A percentile compares a stretch with the other conserved stretches of the same genome.
Evolutionary conservation across 2,113 vertebrate genomes (phyloP).

Genomic region (Datnioides undecimradiatus): DNA sequence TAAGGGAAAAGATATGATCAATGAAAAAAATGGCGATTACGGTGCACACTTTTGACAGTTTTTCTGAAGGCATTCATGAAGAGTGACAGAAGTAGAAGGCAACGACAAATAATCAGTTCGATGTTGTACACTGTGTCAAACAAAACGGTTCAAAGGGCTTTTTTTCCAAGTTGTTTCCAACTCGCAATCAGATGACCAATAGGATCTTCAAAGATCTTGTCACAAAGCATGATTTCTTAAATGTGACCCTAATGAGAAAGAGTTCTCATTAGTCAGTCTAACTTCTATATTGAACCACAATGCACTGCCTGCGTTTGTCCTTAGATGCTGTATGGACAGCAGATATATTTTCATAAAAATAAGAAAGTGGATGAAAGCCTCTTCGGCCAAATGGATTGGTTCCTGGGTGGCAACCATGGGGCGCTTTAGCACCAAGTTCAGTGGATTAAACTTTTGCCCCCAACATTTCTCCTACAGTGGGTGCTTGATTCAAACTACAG

Average conservation of each 20-base stretch:
- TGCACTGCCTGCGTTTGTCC: too few relatives aligned
- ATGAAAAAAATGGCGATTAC: too few relatives aligned
- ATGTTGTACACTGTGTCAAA: background rate
- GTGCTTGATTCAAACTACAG: background rate
- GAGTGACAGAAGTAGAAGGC: background rate
- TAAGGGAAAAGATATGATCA: too few relatives aligned
- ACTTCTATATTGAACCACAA: background rate
- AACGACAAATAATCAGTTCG: background rate
- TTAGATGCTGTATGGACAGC: background rate
- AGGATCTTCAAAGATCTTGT: background rate
- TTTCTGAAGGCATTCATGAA: background rate
- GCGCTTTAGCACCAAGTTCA: background rate
- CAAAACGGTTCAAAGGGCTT: background rate
- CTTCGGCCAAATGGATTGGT: background rate
- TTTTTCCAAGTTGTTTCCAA: too few relatives aligned
- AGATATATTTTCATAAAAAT: background rate
- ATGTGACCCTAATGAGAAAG: background rate
- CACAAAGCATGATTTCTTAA: too few relatives aligned
- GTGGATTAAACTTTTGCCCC: constrained; percentile 13
- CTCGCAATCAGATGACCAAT: background rate
- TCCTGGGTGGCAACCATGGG: background rate
- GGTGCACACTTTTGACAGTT: too few relatives aligned
- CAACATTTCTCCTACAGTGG: background rate
- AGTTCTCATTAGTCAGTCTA: background rate
- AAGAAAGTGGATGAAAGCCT: constrained; percentile 8